These are phyloP conservation scores for Octomys mimax DNA, from an alignment of 2,797 vertebrate species.

Conservation along the genomic window DNA sequence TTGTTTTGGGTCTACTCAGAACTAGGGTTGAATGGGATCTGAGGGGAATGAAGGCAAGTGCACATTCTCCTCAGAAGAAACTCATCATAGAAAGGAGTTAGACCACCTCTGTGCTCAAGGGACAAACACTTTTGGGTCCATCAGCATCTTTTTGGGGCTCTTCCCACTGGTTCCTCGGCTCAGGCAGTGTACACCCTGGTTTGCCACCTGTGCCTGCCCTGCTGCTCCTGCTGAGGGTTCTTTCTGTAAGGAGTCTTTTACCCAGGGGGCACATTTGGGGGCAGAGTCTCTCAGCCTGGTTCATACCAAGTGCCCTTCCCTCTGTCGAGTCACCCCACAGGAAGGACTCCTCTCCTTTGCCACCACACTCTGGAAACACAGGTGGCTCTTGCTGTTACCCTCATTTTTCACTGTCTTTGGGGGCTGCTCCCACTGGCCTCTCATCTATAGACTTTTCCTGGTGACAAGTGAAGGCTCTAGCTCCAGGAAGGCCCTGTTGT, in stretches of 20 bases:
- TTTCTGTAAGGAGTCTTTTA: not conserved
- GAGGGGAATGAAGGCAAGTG: not conserved
- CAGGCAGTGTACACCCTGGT: not conserved
- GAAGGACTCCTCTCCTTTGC: not conserved
- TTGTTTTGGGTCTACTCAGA: not conserved
- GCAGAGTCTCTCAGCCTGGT: not conserved
- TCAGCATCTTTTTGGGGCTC: not conserved
- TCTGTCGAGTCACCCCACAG: not conserved
- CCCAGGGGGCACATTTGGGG: not conserved
- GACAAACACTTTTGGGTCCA: not conserved
- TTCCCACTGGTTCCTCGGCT: not conserved
- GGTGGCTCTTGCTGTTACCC: not conserved
- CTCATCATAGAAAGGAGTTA: not conserved
- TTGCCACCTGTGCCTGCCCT: not conserved
- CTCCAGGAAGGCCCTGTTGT: not conserved
- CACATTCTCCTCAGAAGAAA: not conserved
- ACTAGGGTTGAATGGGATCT: not conserved
- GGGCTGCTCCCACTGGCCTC: not conserved
- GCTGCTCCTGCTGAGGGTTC: not conserved
- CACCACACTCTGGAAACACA: not conserved
- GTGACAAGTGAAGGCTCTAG: not conserved
- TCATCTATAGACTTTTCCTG: not conserved
- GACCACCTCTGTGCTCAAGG: not conserved
- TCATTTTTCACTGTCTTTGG: rapidly evolving
- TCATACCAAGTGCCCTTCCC: not conserved